These are phyloP conservation scores for Pelecanoides urinatrix DNA, from an alignment of 2,113 vertebrate species.

Conservation along the genomic window DNA sequence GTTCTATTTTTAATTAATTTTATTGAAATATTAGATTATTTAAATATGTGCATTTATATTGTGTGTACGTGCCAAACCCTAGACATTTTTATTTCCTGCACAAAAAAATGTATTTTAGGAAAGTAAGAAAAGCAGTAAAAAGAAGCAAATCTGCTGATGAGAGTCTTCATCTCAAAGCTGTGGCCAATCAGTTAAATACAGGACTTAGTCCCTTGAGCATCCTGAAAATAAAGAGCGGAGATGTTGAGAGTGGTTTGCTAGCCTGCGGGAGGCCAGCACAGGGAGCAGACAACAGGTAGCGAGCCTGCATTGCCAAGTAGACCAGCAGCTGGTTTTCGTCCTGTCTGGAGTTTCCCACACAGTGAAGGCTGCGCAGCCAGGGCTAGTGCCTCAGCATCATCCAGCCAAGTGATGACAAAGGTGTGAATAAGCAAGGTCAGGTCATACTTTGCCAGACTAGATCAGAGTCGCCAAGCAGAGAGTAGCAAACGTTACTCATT, in stretches of 20 bases:
- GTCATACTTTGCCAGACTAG: neutral
- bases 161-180: neutral
- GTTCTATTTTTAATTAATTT: neutral
- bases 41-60: neutral
- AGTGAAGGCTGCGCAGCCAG: neutral
- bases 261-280: neutral
- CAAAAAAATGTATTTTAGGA: neutral
- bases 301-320: neutral
- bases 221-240: neutral
- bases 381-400: neutral
- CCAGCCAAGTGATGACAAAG: slow-evolving; percentile 44
- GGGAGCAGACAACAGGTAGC: neutral
- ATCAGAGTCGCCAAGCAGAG: neutral
- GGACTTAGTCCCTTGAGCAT: neutral
- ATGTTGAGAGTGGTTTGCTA: neutral
- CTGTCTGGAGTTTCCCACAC: neutral
- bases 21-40: neutral
- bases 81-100: neutral
- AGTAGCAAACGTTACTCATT: slow-evolving; percentile 45
- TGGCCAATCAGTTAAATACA: neutral
- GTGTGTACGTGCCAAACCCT: neutral
- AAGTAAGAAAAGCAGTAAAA: neutral
- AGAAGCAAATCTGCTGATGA: neutral
- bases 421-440: slow-evolving; percentile 53
- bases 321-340: neutral